A percentile compares a stretch with the other conserved stretches of the same genome.
phyloP scores from a whole-genome alignment of 53 echinoderm and acorn worm genomes.

The Paracentrotus lividus region DNA sequence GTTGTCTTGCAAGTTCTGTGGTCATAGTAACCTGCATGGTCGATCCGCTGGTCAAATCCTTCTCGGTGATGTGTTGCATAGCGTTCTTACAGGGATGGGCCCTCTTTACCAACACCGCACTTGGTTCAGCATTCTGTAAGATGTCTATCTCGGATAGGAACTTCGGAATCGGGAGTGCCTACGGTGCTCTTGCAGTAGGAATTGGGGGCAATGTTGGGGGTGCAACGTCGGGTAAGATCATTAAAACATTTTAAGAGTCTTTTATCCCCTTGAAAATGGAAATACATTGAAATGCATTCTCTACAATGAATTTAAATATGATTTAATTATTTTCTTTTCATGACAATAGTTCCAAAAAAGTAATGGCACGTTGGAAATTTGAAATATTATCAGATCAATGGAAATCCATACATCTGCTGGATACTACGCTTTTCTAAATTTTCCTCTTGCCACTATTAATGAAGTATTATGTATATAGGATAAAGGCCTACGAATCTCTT shows the following conservation, averaged over 20 bases:
- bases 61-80: neutral
- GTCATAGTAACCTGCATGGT: neutral
- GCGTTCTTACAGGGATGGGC: neutral
- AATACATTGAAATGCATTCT: too few relatives aligned
- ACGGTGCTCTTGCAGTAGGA: slow-evolving; percentile 30
- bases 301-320: too few relatives aligned
- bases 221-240: neutral
- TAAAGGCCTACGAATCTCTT: too few relatives aligned
- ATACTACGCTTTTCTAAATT: too few relatives aligned
- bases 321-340: too few relatives aligned
- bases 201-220: neutral
- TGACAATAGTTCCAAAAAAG: too few relatives aligned
- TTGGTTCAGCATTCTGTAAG: neutral
- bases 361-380: too few relatives aligned
- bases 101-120: neutral
- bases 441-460: too few relatives aligned
- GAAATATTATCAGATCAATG: too few relatives aligned
- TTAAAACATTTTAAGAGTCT: too few relatives aligned
- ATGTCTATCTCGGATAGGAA: neutral
- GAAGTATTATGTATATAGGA: too few relatives aligned
- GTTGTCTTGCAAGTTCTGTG: neutral
- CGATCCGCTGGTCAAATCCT: neutral
- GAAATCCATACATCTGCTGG: too few relatives aligned
- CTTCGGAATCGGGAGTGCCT: neutral
- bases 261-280: neutral